Evolutionary conservation across 2,888 invertebrate genomes (phyloP).

Genomic region (Stegophylla sp.): DNA sequence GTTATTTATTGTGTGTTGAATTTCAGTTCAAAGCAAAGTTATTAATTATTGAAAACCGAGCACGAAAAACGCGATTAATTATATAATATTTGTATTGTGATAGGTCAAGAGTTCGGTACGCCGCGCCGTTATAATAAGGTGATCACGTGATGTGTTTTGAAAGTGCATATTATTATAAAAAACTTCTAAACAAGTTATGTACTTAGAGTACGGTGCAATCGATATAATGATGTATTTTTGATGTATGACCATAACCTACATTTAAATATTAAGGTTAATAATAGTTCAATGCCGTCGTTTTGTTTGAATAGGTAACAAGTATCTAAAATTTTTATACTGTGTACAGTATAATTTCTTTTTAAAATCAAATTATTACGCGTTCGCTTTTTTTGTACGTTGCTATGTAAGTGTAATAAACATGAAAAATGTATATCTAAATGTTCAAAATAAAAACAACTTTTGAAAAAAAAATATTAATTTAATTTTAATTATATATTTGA

Average conservation of each 20-base stretch:
- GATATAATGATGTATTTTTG: background rate
- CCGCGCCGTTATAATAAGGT: background rate
- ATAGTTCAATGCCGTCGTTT: no score
- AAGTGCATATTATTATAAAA: background rate
- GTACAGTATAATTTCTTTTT: no score
- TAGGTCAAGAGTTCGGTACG: background rate
- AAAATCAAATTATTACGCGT: no score
- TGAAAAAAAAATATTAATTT: no score
- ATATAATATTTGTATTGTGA: background rate
- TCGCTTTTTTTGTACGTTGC: no score
- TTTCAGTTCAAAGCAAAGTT: background rate
- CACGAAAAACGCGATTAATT: background rate
- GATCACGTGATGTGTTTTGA: background rate
- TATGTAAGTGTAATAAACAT: no score
- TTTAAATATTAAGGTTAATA: no score
- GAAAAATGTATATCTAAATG: no score
- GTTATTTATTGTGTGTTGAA: slow-evolving; percentile 1
- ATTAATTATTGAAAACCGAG: background rate
- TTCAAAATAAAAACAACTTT: no score
- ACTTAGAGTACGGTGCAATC: background rate
- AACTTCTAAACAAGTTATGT: background rate
- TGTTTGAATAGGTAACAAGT: no score
- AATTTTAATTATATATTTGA: no score
- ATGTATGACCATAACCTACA: background rate
- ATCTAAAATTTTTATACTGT: no score